Evolutionary conservation across 1,140 invertebrate genomes (phyloP).

Genomic region (Asbolus verrucosus): DNA sequence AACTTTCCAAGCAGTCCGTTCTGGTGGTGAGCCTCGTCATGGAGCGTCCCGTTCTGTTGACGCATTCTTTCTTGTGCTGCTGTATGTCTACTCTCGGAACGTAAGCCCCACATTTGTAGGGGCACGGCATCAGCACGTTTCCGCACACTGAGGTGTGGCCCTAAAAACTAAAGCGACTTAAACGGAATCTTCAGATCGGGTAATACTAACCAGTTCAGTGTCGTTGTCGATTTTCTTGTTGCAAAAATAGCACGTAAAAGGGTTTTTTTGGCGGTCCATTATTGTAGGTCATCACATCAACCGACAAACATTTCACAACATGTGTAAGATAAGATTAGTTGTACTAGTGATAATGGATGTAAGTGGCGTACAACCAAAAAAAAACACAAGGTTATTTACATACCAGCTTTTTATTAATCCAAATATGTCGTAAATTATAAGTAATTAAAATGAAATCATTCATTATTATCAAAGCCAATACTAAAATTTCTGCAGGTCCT

Average conservation of each 20-base stretch:
- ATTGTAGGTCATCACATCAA: slow-evolving; percentile 15
- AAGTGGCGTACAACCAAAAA: not conserved
- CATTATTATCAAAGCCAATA: slow-evolving; percentile 32
- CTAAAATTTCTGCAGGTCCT: slow-evolving; percentile 34
- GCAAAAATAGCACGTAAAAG: slow-evolving; percentile 42
- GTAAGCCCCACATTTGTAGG: slow-evolving; percentile 75
- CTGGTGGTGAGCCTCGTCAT: slow-evolving; percentile 23
- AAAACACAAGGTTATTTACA: slow-evolving; percentile 28
- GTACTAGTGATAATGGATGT: slow-evolving; percentile 10
- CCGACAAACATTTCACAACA: slow-evolving; percentile 10
- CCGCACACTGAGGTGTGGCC: slow-evolving; percentile 76
- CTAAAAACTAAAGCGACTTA: slow-evolving; percentile 64
- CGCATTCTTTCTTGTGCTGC: slow-evolving; percentile 71
- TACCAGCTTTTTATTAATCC: slow-evolving; percentile 43
- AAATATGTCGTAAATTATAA: slow-evolving; percentile 22
- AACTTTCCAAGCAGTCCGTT: slow-evolving; percentile 13
- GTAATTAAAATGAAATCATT: slow-evolving; percentile 15
- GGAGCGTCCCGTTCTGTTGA: slow-evolving; percentile 57
- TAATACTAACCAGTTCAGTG: slow-evolving; percentile 36
- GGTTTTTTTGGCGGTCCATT: slow-evolving; percentile 20
- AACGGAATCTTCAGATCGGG: not conserved
- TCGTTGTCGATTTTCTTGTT: slow-evolving; percentile 29
- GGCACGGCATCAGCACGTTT: slow-evolving; percentile 76
- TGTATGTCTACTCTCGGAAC: slow-evolving; percentile 71
- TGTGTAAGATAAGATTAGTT: slow-evolving; percentile 1